These are phyloP conservation scores for Elegia similella DNA, from an alignment of 2,888 invertebrate genomes.

Conservation along the genomic window DNA sequence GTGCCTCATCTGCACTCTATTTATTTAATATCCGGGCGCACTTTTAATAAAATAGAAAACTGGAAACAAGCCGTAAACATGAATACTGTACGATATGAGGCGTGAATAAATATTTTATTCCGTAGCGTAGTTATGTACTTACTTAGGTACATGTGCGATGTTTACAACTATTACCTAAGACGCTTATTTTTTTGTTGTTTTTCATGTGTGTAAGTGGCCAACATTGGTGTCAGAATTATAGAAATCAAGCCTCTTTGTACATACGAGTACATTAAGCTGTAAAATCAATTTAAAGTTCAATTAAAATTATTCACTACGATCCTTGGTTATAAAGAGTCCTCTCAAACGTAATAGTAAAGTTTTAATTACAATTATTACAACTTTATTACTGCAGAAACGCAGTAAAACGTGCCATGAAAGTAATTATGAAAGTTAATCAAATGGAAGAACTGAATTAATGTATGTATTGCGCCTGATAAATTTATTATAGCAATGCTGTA, in stretches of 20 bases:
- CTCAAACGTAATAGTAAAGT: slow-evolving; percentile 3
- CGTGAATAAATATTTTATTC: neutral
- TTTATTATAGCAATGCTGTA: slow-evolving; percentile 18
- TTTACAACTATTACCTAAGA: too few relatives aligned
- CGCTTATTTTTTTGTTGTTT: too few relatives aligned
- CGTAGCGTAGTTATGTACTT: neutral
- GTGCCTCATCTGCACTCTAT: neutral
- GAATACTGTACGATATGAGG: neutral
- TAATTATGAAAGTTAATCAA: slow-evolving; percentile 14
- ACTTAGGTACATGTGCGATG: too few relatives aligned
- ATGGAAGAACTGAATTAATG: slow-evolving; percentile 3
- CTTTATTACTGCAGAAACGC: slow-evolving; percentile 2
- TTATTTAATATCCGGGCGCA: neutral
- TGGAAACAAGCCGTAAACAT: neutral
- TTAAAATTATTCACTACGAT: neutral
- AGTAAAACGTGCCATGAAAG: slow-evolving; percentile 12
- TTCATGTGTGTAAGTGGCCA: too few relatives aligned
- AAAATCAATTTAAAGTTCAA: neutral
- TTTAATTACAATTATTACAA: slow-evolving; percentile 11
- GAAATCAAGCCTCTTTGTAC: too few relatives aligned
- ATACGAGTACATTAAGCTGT: neutral
- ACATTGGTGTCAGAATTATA: too few relatives aligned
- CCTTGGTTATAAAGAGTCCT: neutral
- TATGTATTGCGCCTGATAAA: slow-evolving; percentile 18
- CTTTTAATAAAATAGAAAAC: neutral